These are phyloP conservation scores for Microcebus tavaratra DNA, from an alignment of 2,113 vertebrate species.

Conservation along the genomic window DNA sequence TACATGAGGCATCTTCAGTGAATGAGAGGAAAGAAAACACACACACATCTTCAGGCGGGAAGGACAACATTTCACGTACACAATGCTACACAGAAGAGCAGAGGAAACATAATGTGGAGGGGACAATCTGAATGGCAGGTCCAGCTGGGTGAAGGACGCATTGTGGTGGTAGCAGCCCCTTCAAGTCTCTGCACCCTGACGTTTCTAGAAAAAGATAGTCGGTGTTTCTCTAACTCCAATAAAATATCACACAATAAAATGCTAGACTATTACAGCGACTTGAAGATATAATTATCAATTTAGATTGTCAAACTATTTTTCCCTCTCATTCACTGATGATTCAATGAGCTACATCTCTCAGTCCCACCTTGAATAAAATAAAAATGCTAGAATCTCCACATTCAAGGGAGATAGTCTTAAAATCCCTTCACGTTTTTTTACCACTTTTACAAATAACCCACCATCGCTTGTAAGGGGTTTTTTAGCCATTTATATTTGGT, in stretches of 20 bases:
- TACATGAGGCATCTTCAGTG: not conserved
- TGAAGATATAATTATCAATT: not conserved
- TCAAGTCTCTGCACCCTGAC: not conserved
- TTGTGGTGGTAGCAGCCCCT: accelerated
- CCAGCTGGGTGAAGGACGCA: not conserved
- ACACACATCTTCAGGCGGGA: not conserved
- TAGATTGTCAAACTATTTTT: not conserved
- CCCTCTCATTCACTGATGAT: not conserved
- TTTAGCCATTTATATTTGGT: not conserved
- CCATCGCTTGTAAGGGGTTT: not conserved
- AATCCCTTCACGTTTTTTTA: not conserved
- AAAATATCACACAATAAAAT: not conserved
- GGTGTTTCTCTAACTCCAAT: not conserved
- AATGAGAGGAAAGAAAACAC: not conserved
- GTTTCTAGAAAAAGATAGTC: not conserved
- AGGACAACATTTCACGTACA: not conserved
- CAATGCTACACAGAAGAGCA: not conserved
- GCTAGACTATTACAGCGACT: not conserved
- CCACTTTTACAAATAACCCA: not conserved
- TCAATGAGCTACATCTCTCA: not conserved
- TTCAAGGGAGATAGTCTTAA: not conserved
- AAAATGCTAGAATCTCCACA: not conserved
- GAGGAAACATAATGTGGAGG: not conserved
- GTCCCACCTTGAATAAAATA: not conserved
- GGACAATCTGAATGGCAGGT: not conserved